Evolutionary conservation across 1,140 invertebrate genomes (phyloP).

Genomic region (Zaprionus vittiger): DNA sequence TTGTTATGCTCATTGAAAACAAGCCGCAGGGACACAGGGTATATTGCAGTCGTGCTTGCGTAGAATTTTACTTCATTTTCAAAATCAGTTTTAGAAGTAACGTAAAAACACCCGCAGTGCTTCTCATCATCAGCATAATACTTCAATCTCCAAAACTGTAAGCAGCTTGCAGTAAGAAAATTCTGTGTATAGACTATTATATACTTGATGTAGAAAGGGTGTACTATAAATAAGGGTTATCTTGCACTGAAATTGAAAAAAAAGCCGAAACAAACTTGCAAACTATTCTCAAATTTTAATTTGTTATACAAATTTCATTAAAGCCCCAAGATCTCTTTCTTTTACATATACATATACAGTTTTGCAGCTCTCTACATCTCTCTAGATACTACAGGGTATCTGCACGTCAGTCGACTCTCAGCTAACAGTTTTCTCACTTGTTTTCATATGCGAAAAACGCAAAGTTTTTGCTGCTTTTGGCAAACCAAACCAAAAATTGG

Average conservation of each 20-base stretch:
- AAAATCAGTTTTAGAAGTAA: too few species aligned
- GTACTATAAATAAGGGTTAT: not conserved
- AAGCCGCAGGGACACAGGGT: not conserved
- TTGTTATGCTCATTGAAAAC: not conserved
- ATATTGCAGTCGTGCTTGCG: not conserved
- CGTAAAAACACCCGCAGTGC: not conserved
- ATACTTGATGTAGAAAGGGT: not conserved
- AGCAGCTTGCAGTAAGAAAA: not conserved
- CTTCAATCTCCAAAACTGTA: not conserved
- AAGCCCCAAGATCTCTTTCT: not conserved
- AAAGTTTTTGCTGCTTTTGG: constrained; percentile 28
- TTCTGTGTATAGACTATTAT: not conserved
- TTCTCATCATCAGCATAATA: not conserved
- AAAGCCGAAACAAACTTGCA: too few species aligned
- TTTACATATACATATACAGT: not conserved
- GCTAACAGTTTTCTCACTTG: constrained; percentile 3
- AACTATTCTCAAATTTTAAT: not conserved
- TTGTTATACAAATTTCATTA: too few species aligned
- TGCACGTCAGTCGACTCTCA: not conserved
- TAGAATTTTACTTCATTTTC: not conserved
- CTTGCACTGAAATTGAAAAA: not conserved
- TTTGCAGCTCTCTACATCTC: not conserved
- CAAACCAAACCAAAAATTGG: constrained; percentile 22
- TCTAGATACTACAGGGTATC: not conserved
- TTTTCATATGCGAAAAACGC: constrained; percentile 49